Evolutionary conservation across 2,888 invertebrate genomes (phyloP), one percentile per base, ranked within the genome.

Genomic region (Punctoribates punctum): DNA sequence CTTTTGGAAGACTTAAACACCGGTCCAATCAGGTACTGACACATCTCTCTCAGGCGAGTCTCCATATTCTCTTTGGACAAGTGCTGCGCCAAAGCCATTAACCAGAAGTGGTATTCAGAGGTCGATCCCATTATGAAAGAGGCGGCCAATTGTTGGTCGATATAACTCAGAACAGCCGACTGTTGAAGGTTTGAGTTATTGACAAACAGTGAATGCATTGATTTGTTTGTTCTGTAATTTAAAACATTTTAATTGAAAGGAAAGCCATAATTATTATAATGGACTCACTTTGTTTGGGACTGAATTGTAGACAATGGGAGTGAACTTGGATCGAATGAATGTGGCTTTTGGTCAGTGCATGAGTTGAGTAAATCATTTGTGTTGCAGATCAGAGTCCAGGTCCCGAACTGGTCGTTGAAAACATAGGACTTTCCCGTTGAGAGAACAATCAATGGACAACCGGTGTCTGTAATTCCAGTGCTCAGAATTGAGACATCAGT

Each of bases 381-480:
- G 81, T 88, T 87, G 13, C 85, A 85, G 57, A 86, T 81, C 73
- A 85, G 80, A 79, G 87, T 85, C 89, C 89, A 84, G 77, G 82
- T 81, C 65, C 81, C 88, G 82, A 96, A 86, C 82, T 90, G 89
- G 79, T 88, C 86, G 80, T 91, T 90, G 83, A 91, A 96, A 77
- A 92, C 90, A 82, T 91, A 96, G 1, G 93, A 91, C 83, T 90
- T 90, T 29, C 93, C 93, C 82, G 91, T 93, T 46, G 90, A 90
- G 48, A 96, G 87, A n/a, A 91, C 88, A 79, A 96, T 87, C 82
- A 94, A 87, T 0, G 95, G 94, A 82, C 90, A 88, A 34, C 92
- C 92, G 78, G 90, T 89, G 78, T 91, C 89, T 17, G 90, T 86
- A 81, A 82, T 84, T 80, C 83, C 85, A 81, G 88, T 87, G 76